Conservation (phyloP, 2,888 invertebrate species). For the Dinocampus coccinellae region DNA sequence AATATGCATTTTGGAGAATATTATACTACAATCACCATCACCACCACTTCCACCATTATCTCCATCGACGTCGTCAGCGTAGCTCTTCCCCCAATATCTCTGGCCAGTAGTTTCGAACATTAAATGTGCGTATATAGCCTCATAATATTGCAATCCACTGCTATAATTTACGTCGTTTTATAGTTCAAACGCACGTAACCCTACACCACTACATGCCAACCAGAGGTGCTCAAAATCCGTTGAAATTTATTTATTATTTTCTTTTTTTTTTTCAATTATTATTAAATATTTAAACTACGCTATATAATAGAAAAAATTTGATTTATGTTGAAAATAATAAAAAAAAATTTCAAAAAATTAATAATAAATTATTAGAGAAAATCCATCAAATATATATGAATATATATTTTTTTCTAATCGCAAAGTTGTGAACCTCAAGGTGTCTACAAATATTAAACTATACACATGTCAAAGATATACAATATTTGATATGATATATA, state of each 20-base stretch:
- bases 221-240: constrained; percentile 51
- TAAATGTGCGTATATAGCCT: constrained; percentile 70
- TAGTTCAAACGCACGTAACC: constrained; percentile 68
- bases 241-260: neutral
- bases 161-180: constrained; percentile 70
- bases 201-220: constrained; percentile 44
- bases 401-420: too few relatives aligned
- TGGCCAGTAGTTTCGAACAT: constrained; percentile 66
- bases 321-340: too few relatives aligned
- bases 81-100: neutral
- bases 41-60: too few relatives aligned
- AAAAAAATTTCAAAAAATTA: too few relatives aligned
- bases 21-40: too few relatives aligned
- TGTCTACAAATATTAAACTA: neutral
- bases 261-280: neutral
- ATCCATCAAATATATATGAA: too few relatives aligned
- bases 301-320: too few relatives aligned
- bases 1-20: neutral
- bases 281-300: too few relatives aligned
- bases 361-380: too few relatives aligned
- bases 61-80: neutral
- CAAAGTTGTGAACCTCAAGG: neutral
- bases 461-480: neutral
- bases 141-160: constrained; percentile 70
- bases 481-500: too few relatives aligned